Evolutionary conservation across 2,113 vertebrate genomes (phyloP), one percentile per base, ranked within the genome.

Genomic region (Psilopogon haemacephalus): DNA sequence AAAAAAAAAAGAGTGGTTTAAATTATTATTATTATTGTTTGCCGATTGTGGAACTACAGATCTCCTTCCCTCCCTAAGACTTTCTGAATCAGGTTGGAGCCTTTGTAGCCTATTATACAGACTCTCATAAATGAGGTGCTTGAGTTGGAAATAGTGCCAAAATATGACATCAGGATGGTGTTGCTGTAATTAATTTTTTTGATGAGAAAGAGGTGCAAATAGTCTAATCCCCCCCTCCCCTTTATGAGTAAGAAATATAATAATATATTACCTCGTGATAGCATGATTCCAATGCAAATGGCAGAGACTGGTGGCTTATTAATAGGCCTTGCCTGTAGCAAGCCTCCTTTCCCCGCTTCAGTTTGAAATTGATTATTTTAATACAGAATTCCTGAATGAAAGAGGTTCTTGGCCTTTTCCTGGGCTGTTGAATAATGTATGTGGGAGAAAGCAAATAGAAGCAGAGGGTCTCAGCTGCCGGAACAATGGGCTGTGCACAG

Each of bases 401-500:
- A 98, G 98, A 98, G 98, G 98, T 98, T 98, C 98, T 98, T 98
- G 98, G 98, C 98, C 98, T 98, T 99, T 99, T 99, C 98, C 98
- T 99, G 98, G 98, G 98, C 98, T 98, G 98, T 99, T 99, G 99
- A 99, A 99, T 99, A 99, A 99, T 99, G 99, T 97, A 99, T 99
- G 99, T 99, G 99, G 98, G 99, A 99, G 99, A 99, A 99, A 99
- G 99, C 99, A 99, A 99, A 99, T 99, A 99, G 98, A 98, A 99
- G 99, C 98, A 98, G 98, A 97, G 98, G 98, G 98, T 98, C 98
- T 99, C 98, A 98, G 98, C 98, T 98, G 97, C 97, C 2, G 93
- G 98, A 99, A 99, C 99, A 99, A 99, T 99, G 98, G 98, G 92
- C 97, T 95, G 98, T 95, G 98, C 98, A 98, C 98, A 98, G 98